Percentiles rank a stretch among this genome's conserved stretches.
These are phyloP conservation scores for Echeneis naucrates DNA, from an alignment of 2,797 vertebrate species.

Conservation along the genomic window DNA sequence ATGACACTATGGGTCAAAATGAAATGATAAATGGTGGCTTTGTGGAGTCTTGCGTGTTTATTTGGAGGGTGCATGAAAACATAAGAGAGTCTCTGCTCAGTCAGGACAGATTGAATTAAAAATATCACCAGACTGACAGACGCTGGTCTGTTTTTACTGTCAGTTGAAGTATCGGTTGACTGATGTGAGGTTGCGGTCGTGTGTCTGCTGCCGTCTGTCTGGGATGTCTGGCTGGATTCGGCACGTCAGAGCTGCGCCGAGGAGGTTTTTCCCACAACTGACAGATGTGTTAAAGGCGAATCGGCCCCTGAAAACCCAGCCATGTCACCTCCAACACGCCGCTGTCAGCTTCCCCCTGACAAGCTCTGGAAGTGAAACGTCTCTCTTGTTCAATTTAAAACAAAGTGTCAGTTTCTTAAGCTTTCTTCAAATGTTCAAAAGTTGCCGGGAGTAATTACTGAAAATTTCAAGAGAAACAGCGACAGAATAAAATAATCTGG, in stretches of 20 bases:
- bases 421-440: conserved; percentile 45
- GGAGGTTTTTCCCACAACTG: conserved; percentile 74
- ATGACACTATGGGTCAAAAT: conserved; percentile 8
- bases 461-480: conserved; percentile 27
- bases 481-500: conserved; percentile 37
- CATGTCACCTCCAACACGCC: conserved; percentile 74
- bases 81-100: conserved; percentile 40
- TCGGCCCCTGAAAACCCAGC: conserved; percentile 64
- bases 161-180: conserved; percentile 58
- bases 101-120: conserved; percentile 69
- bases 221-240: conserved; percentile 74
- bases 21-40: conserved; percentile 24
- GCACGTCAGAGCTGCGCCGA: conserved; percentile 56
- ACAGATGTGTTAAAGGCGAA: conserved; percentile 76
- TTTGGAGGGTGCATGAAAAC: conserved; percentile 42
- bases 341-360: conserved; percentile 73
- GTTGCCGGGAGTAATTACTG: conserved; percentile 46
- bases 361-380: conserved; percentile 61
- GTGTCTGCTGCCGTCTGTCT: conserved; percentile 75
- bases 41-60: conserved; percentile 33
- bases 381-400: conserved; percentile 58
- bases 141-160: conserved; percentile 63
- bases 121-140: conserved; percentile 71
- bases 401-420: conserved; percentile 43
- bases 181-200: conserved; percentile 73